Evolutionary conservation across 2,113 vertebrate genomes (phyloP), one percentile per base, ranked within the genome.

Genomic region (Catharus bicknelli): DNA sequence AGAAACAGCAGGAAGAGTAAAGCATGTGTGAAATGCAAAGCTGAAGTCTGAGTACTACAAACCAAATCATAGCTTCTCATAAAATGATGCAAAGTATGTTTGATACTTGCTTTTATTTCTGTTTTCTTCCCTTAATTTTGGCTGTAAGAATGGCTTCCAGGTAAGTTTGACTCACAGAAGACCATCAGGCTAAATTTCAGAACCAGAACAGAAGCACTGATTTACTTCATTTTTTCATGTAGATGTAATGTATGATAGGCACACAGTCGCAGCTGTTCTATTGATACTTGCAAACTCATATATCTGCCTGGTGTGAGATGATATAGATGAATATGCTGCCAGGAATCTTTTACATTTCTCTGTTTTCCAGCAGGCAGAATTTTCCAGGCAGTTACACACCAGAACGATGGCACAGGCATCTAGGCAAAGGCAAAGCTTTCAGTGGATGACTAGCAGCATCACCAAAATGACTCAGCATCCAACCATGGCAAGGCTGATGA

Each of bases 401-500:
- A 5, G 48, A 22, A 23, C 29, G 50, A 54, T 36, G 18, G 38
- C 63, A 64, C 0, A 0, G 45, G 13, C n/a, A 67, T 30, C 18
- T 45, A 61, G 45, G 10, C 14, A 86, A 77, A 92, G 51, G 25
- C 61, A 54, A 68, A n/a, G 12, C 10, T 74, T 91, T 40, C 45
- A 54, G 63, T 2, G 1, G 55, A 57, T 40, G 58, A 34, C 19
- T 0, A 0, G 5, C 2, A 1, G 48, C 21, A 38, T 43, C 1
- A 0, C n/a, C 47, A 50, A 40, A 86, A 53, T 88, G 81, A 89
- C 42, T 95, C 88, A 67, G 92, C 77, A 63, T 45, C 75, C 67
- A 66, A 66, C 50, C 43, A 54, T 69, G 50, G 27, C n/a, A 32
- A 54, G 30, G 38, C 38, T 54, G 32, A 30, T 53, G 32, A 45